Evolutionary conservation across 1,140 invertebrate species (phyloP).

Genomic region (Sitophilus oryzae): DNA sequence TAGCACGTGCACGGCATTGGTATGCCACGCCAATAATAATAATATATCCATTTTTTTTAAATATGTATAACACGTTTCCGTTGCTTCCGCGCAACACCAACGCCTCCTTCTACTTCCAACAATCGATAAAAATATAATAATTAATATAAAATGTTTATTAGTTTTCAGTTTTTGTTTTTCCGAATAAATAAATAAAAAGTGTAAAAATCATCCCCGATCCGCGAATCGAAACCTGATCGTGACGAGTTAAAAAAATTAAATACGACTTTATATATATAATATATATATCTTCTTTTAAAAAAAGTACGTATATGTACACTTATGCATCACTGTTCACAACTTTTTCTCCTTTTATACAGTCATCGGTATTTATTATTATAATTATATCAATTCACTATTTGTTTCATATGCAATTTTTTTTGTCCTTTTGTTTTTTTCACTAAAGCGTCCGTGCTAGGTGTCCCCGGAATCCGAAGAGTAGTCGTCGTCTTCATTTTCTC

Average conservation of each 20-base stretch:
- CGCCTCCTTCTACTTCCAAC: constrained; percentile 12
- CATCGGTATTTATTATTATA: constrained; percentile 8
- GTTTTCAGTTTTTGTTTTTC: too few species aligned
- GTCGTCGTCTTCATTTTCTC: constrained; percentile 38
- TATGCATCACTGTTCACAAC: constrained; percentile 9
- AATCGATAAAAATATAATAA: constrained; percentile 21
- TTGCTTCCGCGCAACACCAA: too few species aligned
- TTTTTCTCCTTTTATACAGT: constrained; percentile 10
- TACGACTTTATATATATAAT: constrained; percentile 8
- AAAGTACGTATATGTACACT: constrained; percentile 12
- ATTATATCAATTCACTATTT: constrained; percentile 31
- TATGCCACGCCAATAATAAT: constrained; percentile 14
- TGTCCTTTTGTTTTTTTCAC: constrained; percentile 28
- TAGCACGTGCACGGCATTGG: background rate
- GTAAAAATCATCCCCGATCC: constrained; percentile 11
- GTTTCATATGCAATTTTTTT: constrained; percentile 28
- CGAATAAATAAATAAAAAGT: constrained; percentile 18
- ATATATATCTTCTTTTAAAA: constrained; percentile 7
- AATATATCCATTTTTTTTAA: too few species aligned
- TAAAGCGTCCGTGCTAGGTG: constrained; percentile 29
- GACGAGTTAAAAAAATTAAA: constrained; percentile 15
- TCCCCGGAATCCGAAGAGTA: constrained; percentile 35
- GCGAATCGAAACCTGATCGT: constrained; percentile 14
- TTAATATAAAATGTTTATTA: constrained; percentile 19
- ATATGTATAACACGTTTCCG: too few species aligned